Conservation (phyloP, 2,113 vertebrate genomes). For the Condylura cristata region DNA sequence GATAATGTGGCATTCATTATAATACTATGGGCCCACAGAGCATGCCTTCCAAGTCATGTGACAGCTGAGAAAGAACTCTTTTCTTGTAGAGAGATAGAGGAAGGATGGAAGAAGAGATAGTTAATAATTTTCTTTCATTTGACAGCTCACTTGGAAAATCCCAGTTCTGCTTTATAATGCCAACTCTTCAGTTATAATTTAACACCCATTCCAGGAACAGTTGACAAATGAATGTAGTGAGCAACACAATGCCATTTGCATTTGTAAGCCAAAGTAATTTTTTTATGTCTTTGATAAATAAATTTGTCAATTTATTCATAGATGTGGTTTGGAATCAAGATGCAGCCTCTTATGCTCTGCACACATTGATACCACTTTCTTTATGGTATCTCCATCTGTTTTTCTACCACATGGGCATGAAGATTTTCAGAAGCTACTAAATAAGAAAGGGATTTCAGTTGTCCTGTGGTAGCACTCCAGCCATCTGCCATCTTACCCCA, state of each 20-base stretch:
- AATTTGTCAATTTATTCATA: slow-evolving; percentile 68
- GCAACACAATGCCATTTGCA: slow-evolving; percentile 39
- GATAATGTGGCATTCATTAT: background rate
- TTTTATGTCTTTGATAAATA: slow-evolving; percentile 73
- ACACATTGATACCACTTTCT: slow-evolving; percentile 67
- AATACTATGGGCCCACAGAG: background rate
- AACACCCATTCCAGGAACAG: slow-evolving; percentile 67
- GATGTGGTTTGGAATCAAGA: slow-evolving; percentile 67
- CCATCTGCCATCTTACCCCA: slow-evolving; percentile 64
- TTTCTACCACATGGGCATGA: slow-evolving; percentile 55
- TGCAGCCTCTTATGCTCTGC: slow-evolving; percentile 58
- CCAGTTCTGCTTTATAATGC: slow-evolving; percentile 41
- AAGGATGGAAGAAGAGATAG: background rate
- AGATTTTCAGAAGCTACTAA: slow-evolving; percentile 76
- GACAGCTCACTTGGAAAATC: slow-evolving; percentile 74
- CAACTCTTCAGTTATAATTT: slow-evolving; percentile 73
- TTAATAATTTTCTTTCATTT: slow-evolving; percentile 75
- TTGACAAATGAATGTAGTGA: background rate
- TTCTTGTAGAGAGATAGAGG: background rate
- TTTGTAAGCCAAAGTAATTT: slow-evolving; percentile 73
- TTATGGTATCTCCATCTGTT: slow-evolving; percentile 78
- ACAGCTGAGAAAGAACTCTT: slow-evolving; percentile 42
- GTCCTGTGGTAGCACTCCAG: slow-evolving; percentile 47
- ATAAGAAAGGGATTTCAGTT: slow-evolving; percentile 72
- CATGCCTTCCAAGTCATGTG: slow-evolving; percentile 20